Evolutionary conservation across 2,888 invertebrate species (phyloP).

Genomic region (Oxycera nigricornis): DNA sequence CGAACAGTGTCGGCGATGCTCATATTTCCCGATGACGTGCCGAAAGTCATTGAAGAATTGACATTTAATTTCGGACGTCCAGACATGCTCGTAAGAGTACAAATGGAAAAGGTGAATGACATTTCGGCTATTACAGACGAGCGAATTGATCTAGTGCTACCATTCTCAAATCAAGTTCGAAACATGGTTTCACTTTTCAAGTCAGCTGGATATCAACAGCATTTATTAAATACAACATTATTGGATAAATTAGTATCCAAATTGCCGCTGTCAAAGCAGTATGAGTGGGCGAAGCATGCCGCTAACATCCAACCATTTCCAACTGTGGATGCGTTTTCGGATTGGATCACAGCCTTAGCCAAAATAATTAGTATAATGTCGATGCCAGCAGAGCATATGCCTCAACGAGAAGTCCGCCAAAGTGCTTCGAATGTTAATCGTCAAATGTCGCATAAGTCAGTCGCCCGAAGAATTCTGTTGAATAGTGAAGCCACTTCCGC

Average conservation of each 20-base stretch:
- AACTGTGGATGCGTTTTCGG: not conserved
- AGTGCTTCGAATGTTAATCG: not conserved
- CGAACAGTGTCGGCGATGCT: conserved; percentile 25
- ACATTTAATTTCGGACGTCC: conserved; percentile 48
- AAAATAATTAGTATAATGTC: too few relatives aligned
- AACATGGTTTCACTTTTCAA: conserved; percentile 43
- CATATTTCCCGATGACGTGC: not conserved
- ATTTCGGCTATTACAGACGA: conserved; percentile 41
- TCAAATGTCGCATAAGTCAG: not conserved
- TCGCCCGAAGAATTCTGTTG: not conserved
- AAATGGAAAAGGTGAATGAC: conserved; percentile 45
- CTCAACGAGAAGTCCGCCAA: not conserved
- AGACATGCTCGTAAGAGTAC: conserved; percentile 46
- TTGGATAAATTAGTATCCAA: conserved; percentile 42
- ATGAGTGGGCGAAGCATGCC: conserved; percentile 44
- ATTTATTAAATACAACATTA: conserved; percentile 44
- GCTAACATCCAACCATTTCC: conserved; percentile 38
- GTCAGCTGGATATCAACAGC: conserved; percentile 43
- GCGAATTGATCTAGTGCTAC: too few relatives aligned
- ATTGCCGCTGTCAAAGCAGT: conserved; percentile 46
- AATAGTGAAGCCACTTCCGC: not conserved
- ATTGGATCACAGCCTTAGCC: too few relatives aligned
- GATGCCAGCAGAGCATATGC: not conserved
- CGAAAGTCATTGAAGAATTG: conserved; percentile 40
- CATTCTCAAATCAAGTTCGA: conserved; percentile 45